Conservation (phyloP, 2,113 vertebrate genomes). For the Grammomys dolichurus region DNA sequence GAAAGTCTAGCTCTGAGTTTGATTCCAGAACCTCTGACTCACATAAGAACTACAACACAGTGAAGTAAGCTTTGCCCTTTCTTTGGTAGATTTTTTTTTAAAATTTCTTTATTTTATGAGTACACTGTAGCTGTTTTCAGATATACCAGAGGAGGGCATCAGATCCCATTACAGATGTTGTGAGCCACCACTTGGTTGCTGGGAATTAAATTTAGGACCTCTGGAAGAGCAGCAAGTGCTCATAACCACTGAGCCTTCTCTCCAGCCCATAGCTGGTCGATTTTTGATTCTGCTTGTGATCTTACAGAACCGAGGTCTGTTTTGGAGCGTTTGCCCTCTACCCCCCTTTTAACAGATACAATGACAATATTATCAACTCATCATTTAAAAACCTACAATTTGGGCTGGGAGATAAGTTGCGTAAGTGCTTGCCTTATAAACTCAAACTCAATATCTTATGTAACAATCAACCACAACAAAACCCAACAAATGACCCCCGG, state of each 20-base stretch:
- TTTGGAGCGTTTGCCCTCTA: not conserved
- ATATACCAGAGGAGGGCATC: too few species aligned
- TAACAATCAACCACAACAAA: not conserved
- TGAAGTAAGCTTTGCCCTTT: not conserved
- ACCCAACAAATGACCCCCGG: not conserved
- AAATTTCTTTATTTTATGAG: too few species aligned
- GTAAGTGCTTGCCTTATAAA: not conserved
- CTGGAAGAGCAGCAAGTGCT: too few species aligned
- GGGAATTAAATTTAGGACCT: too few species aligned
- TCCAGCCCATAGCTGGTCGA: too few species aligned
- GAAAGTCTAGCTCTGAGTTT: not conserved
- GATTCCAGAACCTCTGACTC: not conserved
- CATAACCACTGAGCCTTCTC: too few species aligned
- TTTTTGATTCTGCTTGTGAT: not conserved
- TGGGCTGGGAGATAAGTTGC: not conserved
- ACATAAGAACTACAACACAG: not conserved
- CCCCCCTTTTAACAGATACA: not conserved
- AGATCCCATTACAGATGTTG: too few species aligned
- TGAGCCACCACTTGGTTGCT: too few species aligned
- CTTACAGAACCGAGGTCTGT: constrained; percentile 15
- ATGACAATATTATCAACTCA: not conserved
- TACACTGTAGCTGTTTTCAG: too few species aligned
- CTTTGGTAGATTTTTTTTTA: not conserved
- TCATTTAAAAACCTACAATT: not conserved
- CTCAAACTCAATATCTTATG: not conserved